A percentile compares a stretch with the other conserved stretches of the same genome.
These are phyloP conservation scores for Imbricaverruca yamaguchii DNA, from an alignment of 2,888 invertebrate species.

Conservation along the genomic window DNA sequence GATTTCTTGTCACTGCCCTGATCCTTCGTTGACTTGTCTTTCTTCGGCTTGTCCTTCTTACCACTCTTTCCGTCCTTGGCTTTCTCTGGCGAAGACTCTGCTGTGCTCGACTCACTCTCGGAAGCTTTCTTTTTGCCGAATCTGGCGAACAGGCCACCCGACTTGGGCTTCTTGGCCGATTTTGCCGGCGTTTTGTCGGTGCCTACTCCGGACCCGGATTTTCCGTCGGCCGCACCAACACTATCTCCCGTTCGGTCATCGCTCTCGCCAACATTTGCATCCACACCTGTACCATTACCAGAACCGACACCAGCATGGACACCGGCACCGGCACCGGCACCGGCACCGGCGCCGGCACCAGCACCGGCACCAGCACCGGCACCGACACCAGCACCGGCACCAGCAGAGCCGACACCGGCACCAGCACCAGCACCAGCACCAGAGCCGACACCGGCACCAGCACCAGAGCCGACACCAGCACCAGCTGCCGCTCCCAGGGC, in stretches of 20 bases:
- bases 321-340: not conserved
- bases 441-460: not conserved
- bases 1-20: slow-evolving; percentile 8
- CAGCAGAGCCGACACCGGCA: slow-evolving; percentile 7
- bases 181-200: not conserved
- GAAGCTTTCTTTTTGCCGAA: not conserved
- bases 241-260: no score
- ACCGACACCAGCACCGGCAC: no score
- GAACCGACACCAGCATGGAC: no score
- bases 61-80: slow-evolving; percentile 22
- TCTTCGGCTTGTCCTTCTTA: slow-evolving; percentile 31
- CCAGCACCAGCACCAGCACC: not conserved
- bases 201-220: not conserved
- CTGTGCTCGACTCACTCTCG: not conserved
- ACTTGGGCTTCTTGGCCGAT: not conserved
- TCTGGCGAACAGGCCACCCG: not conserved
- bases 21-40: slow-evolving; percentile 30
- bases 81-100: not conserved
- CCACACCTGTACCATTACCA: no score
- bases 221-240: no score
- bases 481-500: slow-evolving; percentile 18
- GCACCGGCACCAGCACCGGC: not conserved
- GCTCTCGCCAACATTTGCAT: no score
- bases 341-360: not conserved
- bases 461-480: slow-evolving; percentile 4